phyloP scores from a whole-genome alignment of 2,113 vertebrate genomes.

The Malurus cyaneus region DNA sequence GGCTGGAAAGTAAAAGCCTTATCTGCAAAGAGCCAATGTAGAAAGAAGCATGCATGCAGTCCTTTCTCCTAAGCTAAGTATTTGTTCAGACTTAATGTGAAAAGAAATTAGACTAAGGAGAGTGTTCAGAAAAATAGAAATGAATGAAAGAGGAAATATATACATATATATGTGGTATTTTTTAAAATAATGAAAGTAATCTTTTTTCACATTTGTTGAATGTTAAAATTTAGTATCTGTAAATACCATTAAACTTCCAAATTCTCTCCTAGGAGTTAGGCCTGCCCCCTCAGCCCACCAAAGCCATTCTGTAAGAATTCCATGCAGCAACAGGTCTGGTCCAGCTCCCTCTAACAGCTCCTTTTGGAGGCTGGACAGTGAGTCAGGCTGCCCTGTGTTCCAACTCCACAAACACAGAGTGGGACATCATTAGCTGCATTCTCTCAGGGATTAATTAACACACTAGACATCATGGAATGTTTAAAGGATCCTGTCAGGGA shows the following conservation, averaged over 20 bases:
- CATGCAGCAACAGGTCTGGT: not conserved
- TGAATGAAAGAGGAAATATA: not conserved
- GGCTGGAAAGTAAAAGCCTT: slow-evolving; percentile 6
- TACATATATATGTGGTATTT: not conserved
- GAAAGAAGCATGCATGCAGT: not conserved
- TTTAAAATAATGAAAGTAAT: not conserved
- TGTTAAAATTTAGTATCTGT: not conserved
- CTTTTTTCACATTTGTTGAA: not conserved
- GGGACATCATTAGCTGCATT: not conserved
- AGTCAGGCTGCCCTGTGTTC: not conserved
- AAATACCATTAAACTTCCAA: not conserved
- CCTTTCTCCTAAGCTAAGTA: not conserved
- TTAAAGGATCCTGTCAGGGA: not conserved
- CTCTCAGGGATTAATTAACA: not conserved
- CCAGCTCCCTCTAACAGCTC: not conserved
- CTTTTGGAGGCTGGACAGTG: not conserved
- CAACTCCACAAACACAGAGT: not conserved
- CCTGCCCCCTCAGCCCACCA: not conserved
- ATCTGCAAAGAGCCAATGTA: not conserved
- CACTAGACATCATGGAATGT: not conserved
- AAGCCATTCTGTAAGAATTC: not conserved
- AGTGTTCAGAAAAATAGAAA: not conserved
- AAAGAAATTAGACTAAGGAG: not conserved
- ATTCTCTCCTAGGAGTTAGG: not conserved
- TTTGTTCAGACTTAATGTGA: not conserved